Conservation (phyloP, 2,888 invertebrate species). For the Drosophila peninsularis region DNA sequence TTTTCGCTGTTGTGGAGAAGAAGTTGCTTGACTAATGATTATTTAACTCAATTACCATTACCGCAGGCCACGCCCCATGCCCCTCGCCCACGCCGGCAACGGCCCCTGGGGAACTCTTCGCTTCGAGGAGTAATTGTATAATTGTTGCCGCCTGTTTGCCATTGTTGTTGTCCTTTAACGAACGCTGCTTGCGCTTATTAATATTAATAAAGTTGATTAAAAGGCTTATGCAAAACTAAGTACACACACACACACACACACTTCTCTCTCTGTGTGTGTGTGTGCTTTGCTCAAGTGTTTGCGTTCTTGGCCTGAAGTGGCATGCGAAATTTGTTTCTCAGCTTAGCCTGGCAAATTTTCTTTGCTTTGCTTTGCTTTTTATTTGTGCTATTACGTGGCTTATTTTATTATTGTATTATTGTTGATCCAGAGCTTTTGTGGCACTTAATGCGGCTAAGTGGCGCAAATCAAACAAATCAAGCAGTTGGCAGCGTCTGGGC, state of each 20-base stretch:
- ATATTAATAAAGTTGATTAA: conserved; percentile 79
- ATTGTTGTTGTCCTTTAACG: conserved; percentile 44
- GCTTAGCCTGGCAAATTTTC: conserved; percentile 8
- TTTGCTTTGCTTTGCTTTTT: conserved; percentile 20
- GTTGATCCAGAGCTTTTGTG: conserved; percentile 32
- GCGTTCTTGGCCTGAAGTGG: conserved; percentile 41
- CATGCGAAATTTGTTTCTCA: conserved; percentile 35
- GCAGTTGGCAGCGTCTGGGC: conserved; percentile 2
- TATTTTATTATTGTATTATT: conserved; percentile 35
- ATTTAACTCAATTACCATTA: conserved; percentile 79
- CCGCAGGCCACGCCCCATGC: conserved; percentile 18
- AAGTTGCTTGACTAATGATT: conserved; percentile 73
- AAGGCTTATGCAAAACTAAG: conserved; percentile 72
- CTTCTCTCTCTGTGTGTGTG: conserved; percentile 20
- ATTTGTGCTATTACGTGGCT: conserved; percentile 34
- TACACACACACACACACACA: conserved; percentile 18
- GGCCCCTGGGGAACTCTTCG: conserved; percentile 19
- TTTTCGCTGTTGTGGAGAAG: not conserved
- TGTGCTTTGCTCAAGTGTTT: conserved; percentile 34
- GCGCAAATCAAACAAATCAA: conserved; percentile 29
- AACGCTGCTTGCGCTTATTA: conserved; percentile 57
- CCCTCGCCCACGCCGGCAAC: not conserved
- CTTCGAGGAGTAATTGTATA: conserved; percentile 41
- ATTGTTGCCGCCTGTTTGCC: conserved; percentile 51
- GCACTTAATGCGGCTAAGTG: conserved; percentile 45